A percentile compares a stretch with the other conserved stretches of the same genome.
These are phyloP conservation scores for Pangasianodon hypophthalmus DNA, from an alignment of 2,113 vertebrate species.

Conservation along the genomic window DNA sequence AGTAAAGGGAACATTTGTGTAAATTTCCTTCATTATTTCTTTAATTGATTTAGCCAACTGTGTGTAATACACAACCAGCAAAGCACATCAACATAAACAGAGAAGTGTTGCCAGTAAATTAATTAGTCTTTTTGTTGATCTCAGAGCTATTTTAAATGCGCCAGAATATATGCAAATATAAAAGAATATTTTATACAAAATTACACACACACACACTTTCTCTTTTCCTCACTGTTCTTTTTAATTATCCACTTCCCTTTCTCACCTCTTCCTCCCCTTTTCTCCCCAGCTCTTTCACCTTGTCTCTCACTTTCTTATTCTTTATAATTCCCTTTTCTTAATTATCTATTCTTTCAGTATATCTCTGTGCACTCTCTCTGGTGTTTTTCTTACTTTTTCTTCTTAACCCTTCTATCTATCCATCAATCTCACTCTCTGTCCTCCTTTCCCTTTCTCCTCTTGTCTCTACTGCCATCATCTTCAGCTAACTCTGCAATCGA, in stretches of 20 bases:
- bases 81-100: neutral
- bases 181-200: neutral
- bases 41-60: neutral
- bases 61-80: neutral
- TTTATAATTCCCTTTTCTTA: neutral
- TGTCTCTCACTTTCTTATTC: neutral
- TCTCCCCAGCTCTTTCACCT: neutral
- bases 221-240: neutral
- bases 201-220: neutral
- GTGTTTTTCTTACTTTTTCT: neutral
- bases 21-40: neutral
- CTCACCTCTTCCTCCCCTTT: neutral
- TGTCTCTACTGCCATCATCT: neutral
- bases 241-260: neutral
- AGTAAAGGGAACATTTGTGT: neutral
- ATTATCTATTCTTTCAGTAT: neutral
- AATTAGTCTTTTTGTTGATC: neutral
- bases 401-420: neutral
- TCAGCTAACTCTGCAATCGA: constrained; percentile 17
- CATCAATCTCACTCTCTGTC: neutral
- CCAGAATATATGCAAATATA: neutral
- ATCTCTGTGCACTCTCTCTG: too few relatives aligned
- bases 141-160: neutral
- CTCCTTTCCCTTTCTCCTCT: neutral
- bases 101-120: neutral